Evolutionary conservation across 2,113 vertebrate species (phyloP), one percentile per base, ranked within the genome.

Genomic region (Picathartes gymnocephalus): DNA sequence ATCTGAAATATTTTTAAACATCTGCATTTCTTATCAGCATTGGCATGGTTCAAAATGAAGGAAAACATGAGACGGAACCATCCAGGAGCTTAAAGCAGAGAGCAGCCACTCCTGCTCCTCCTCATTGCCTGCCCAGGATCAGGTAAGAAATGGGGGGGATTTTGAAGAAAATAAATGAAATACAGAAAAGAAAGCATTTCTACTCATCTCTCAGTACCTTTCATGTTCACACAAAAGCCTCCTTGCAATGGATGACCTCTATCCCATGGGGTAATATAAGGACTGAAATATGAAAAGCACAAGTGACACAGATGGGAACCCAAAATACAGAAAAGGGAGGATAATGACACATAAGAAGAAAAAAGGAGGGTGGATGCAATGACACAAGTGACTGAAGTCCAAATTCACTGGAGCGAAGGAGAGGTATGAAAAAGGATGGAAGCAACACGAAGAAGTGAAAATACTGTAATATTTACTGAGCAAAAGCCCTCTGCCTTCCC

Each of bases 1-100:
- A 54, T 95, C 54, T 81, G 40, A 78, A 72, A 68, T 95, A 91
- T 85, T 96, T 97, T 95, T 81, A 90, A 95, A 92, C 70, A 90
- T 90, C 61, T 82, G 69, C 4, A 4, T 57, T 86, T 91, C 90
- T 93, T 95, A 96, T 80, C 90, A 88, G 92, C 57, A 90, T 70
- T 21, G 2, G 11, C 5, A 0, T 2, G 0, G 23, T 35, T 83
- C 68, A 77, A 2, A 74, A 39, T n/a, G 31, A 40, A 77, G n/a
- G 39, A 22, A 71, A 70, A 69, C 0, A 2, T 5, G 21, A 92
- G 61, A 44, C 1, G 2, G 48, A 92, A 71, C 10, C 48, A 84
- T 57, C 2, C 33, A 10, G 6, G 18, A 87, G 62, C 45, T 39
- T 15, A 1, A 77, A 73, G 45, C 27, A 88, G 23, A 18, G 20